Base-by-base conservation (phyloP, 1,140 invertebrate genomes). In the Steinernema khuongi region DNA sequence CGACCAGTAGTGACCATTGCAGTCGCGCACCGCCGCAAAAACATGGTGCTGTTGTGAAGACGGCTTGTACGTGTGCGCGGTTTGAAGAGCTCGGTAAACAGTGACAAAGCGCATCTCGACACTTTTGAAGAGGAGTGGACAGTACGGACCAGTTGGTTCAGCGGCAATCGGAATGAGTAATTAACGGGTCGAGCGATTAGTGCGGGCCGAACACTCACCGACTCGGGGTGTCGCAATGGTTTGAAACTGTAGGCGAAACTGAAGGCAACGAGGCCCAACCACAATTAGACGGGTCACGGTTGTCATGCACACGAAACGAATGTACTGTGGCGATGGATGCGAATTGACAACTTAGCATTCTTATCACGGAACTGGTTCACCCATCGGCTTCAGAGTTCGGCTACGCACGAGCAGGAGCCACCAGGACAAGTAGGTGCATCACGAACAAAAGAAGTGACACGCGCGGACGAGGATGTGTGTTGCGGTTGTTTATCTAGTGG, bases 31-130 rank as follows among this genome's bases (percentile, higher is more conserved):
- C 50, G 50, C 22, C 19, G 26, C 50, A 60, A 60, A 60, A 60
- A 60, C 50, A 60, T 60, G 50, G 50, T 22, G 50, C 50, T 26
- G 50, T 60, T 60, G 50, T 60, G 36, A 41, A 41, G n/a, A 41
- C 26, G 50, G 50, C 50, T 60, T 60, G 50, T 60, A 60, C 14
- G 50, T 60, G 26, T 22, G 50, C 22, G 14, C 14, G 7, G 11
- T 60, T 60, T 60, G 50, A 60, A 60, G 50, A 14, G 50, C 26
- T 60, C 22, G 19, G 50, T 26, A 60, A 60, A 60, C 50, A 60
- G 26, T 60, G 50, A 60, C 50, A 26, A 60, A 26, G 50, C 7
- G 50, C 14, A 60, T 60, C 11, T 26, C 50, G 50, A 60, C 50
- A 60, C 50, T 60, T 60, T 60, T 60, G 50, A 60, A 60, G 19